Conservation (phyloP, 2,113 vertebrate species). For the Fukomys damarensis region DNA sequence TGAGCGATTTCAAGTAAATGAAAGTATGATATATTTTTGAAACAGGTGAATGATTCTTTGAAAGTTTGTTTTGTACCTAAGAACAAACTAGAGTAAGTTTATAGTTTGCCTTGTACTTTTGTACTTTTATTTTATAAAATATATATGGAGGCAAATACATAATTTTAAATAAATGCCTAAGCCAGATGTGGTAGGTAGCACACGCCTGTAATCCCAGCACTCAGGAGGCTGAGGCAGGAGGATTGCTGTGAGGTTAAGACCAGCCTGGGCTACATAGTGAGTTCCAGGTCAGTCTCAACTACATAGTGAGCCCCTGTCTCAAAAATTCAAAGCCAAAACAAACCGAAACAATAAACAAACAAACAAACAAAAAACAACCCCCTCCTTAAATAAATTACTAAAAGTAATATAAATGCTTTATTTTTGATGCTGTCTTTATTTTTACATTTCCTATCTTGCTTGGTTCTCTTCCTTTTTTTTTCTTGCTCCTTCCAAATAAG, state of each 20-base stretch:
- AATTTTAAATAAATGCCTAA: neutral
- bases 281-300: no score
- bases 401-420: neutral
- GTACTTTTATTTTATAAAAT: constrained; percentile 1
- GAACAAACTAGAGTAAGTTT: neutral
- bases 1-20: neutral
- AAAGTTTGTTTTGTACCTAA: neutral
- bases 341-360: no score
- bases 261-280: no score
- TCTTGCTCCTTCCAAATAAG: neutral
- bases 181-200: no score
- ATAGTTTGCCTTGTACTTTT: neutral
- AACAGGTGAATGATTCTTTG: neutral
- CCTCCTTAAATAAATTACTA: no score
- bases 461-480: neutral
- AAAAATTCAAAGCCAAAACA: no score
- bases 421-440: neutral
- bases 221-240: no score
- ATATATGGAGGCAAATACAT: neutral
- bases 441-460: neutral
- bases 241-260: no score
- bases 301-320: no score
- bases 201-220: no score
- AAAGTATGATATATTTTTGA: neutral
- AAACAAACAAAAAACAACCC: no score